Percentiles rank a stretch among this genome's conserved stretches.
Conservation (phyloP, 1,140 invertebrate genomes). For the Elymnias hypermnestra region DNA sequence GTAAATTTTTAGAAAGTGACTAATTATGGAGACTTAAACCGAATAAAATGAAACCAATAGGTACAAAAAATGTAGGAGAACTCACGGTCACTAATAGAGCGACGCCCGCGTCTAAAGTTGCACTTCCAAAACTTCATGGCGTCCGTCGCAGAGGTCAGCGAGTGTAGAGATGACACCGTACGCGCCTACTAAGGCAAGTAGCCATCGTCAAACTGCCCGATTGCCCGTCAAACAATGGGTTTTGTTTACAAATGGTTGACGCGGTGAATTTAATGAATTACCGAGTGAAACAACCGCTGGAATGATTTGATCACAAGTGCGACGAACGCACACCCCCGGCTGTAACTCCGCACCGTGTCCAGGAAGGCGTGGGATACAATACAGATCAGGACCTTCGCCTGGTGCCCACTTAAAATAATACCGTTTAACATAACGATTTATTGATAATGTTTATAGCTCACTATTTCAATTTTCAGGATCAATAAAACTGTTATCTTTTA, state of each 20-base stretch:
- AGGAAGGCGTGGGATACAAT: slow-evolving; percentile 60
- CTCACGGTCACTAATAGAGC: slow-evolving; percentile 13
- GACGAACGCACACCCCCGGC: slow-evolving; percentile 46
- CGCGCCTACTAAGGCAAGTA: slow-evolving; percentile 50
- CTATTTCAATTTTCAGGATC: no score
- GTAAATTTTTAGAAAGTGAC: no score
- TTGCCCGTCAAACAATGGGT: slow-evolving; percentile 65
- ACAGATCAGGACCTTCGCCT: slow-evolving; percentile 32
- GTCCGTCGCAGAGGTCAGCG: slow-evolving; percentile 27
- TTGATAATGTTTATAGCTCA: not conserved
- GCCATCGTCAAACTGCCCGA: slow-evolving; percentile 62
- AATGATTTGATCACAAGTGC: slow-evolving; percentile 47
- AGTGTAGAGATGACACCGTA: slow-evolving; percentile 38
- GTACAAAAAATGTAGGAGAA: no score
- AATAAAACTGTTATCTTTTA: no score
- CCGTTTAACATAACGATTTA: slow-evolving; percentile 1
- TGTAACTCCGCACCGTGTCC: slow-evolving; percentile 33
- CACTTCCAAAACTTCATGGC: slow-evolving; percentile 69
- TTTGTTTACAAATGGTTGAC: slow-evolving; percentile 69
- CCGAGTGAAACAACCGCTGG: slow-evolving; percentile 40
- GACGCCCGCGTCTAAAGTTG: slow-evolving; percentile 36
- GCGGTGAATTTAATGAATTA: slow-evolving; percentile 58
- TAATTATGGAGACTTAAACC: no score
- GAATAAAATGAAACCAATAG: no score
- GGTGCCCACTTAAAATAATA: slow-evolving; percentile 15